Evolutionary conservation across 2,888 invertebrate genomes (phyloP).

Genomic region (Hylaea fasciaria): DNA sequence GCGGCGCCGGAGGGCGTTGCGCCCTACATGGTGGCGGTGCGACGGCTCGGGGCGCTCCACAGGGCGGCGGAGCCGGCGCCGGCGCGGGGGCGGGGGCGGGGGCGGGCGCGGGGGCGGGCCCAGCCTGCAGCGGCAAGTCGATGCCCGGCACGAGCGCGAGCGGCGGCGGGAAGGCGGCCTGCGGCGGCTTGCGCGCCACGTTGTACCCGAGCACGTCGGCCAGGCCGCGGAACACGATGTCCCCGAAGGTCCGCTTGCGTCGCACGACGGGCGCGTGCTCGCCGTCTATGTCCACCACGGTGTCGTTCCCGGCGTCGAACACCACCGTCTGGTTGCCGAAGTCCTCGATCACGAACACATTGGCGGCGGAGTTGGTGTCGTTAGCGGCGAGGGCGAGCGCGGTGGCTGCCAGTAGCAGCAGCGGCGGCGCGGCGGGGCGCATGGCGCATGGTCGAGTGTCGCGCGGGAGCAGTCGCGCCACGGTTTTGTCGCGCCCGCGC

Average conservation of each 20-base stretch:
- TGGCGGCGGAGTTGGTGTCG: conserved; percentile 21
- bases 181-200: conserved; percentile 70
- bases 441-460: conserved; percentile 73
- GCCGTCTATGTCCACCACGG: conserved; percentile 54
- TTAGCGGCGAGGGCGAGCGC: conserved; percentile 42
- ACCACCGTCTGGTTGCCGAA: conserved; percentile 30
- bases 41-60: conserved; percentile 44
- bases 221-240: conserved; percentile 79
- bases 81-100: conserved; percentile 52
- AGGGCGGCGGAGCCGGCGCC: conserved; percentile 47
- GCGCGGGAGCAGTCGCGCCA: conserved; percentile 64
- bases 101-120: conserved; percentile 51
- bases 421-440: conserved; percentile 66
- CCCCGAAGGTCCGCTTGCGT: conserved; percentile 81
- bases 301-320: conserved; percentile 41
- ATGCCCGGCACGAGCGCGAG: conserved; percentile 75
- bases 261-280: conserved; percentile 72
- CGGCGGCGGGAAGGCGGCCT: conserved; percentile 73
- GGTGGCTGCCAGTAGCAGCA: conserved; percentile 51
- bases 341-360: conserved; percentile 26
- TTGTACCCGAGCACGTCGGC: conserved; percentile 80
- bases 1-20: conserved; percentile 43
- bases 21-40: conserved; percentile 68
- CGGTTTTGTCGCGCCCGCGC: conserved; percentile 71
- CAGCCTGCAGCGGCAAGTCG: conserved; percentile 67